Percentiles rank a stretch among this genome's conserved stretches.
Conservation (phyloP, 2,113 vertebrate genomes). For the Calyptomena viridis region DNA sequence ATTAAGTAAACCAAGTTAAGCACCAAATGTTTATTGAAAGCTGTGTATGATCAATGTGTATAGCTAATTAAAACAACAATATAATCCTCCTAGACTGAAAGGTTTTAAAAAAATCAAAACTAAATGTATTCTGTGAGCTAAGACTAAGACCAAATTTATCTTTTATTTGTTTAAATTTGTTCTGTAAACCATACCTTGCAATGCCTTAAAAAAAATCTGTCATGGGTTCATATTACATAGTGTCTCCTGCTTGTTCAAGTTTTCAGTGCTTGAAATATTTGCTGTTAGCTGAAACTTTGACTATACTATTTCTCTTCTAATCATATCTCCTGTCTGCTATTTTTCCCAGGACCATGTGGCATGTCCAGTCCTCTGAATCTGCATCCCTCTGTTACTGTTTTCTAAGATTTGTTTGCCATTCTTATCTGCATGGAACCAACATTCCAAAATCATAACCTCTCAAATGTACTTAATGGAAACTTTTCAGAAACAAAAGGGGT, state of each 20-base stretch:
- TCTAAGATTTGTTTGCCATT: background rate
- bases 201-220: background rate
- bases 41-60: background rate
- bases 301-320: background rate
- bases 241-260: background rate
- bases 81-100: background rate
- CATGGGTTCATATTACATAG: background rate
- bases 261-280: background rate
- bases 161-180: background rate
- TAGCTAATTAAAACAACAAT: background rate
- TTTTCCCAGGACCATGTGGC: background rate
- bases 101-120: background rate
- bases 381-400: background rate
- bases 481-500: background rate
- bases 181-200: background rate
- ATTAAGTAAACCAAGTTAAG: background rate
- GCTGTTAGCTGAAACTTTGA: background rate
- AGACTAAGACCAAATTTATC: background rate
- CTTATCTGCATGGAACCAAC: background rate
- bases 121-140: background rate
- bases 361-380: background rate
- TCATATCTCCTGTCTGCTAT: background rate
- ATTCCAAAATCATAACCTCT: background rate
- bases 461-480: background rate
- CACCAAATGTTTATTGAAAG: background rate